Base-by-base conservation (phyloP, 2,797 vertebrate species). In the Scleropages formosus region DNA sequence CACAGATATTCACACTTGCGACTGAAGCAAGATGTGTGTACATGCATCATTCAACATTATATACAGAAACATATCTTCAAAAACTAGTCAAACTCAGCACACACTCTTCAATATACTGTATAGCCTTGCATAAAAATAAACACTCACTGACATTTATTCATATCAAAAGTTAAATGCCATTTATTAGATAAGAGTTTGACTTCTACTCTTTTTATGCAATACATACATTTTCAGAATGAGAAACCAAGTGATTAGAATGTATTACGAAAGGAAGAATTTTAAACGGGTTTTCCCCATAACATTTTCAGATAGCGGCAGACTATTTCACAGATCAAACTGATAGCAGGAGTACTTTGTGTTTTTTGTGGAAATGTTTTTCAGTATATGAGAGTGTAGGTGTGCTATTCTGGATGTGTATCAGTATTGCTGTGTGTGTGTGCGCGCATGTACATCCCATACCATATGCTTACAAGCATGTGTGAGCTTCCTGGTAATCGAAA, bases 51-150 rank as follows among this genome's bases (percentile, higher is more conserved):
- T 7, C 7, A 8, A 18, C 58, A 8, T 16, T 58, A 6, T 13
- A 60, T n/a, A 6, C 58, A 60, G 6, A 13, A 2, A 58, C 53
- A 58, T 53, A 58, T 53, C 18, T 11, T 13, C 53, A 58, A 13
- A 53, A 12, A 58, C 53, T 53, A 58, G 53, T 58, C 9, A 58
- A 13, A 58, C n/a, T 1, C 53, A 13, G 2, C 53, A 58, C 9
- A 58, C 53, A 58, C 31, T 2, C 2, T 39, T 39, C 39, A 31
- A 39, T 39, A 39, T 2, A 11, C n/a, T n/a, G n/a, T n/a, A n/a
- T 9, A 58, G 12, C 79, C 79, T 79, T 75, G 83, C 78, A 63
- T 69, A 75, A 72, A n/a, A 72, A 73, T 80, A 67, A 77, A 65
- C 71, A 68, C 60, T 67, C 58, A 72, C 67, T 80, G 73, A 75